Conservation (phyloP, 2,888 invertebrate genomes). For the Parapristionchus giblindavisi region DNA sequence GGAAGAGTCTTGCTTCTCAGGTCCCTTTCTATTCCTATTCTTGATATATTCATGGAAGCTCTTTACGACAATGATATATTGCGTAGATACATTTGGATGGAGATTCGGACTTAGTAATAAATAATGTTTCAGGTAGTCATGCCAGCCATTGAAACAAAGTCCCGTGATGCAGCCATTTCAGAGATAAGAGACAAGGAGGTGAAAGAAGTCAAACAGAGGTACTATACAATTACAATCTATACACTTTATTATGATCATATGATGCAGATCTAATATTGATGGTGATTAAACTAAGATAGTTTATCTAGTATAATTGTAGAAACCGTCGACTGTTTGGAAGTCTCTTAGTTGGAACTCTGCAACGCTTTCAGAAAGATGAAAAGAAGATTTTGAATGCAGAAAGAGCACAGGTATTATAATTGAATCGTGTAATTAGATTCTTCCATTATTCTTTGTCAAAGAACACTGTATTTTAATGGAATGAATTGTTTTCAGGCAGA, state of each 20-base stretch:
- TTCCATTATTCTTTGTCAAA: neutral
- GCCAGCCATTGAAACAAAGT: slow-evolving; percentile 78
- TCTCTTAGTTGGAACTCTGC: slow-evolving; percentile 89
- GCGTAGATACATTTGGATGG: neutral
- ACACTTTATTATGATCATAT: neutral
- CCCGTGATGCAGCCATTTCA: slow-evolving; percentile 82
- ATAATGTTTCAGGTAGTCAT: slow-evolving; percentile 53
- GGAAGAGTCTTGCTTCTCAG: slow-evolving; percentile 35
- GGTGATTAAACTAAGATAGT: neutral
- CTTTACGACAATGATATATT: neutral
- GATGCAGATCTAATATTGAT: neutral
- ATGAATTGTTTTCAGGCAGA: slow-evolving; percentile 76
- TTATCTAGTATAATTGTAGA: slow-evolving; percentile 71
- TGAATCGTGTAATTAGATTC: neutral
- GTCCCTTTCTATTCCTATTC: neutral
- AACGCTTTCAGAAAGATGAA: slow-evolving; percentile 93
- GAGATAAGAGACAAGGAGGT: slow-evolving; percentile 77
- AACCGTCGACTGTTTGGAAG: slow-evolving; percentile 93
- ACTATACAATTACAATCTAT: too few relatives aligned
- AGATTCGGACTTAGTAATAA: neutral
- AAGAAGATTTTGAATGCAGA: slow-evolving; percentile 45
- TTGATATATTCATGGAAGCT: neutral
- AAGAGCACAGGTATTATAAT: slow-evolving; percentile 46
- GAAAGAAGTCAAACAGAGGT: slow-evolving; percentile 61
- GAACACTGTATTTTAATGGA: neutral